Evolutionary conservation across 2,113 vertebrate genomes (phyloP), one percentile per base, ranked within the genome.

Genomic region (Clarias macrocephalus): DNA sequence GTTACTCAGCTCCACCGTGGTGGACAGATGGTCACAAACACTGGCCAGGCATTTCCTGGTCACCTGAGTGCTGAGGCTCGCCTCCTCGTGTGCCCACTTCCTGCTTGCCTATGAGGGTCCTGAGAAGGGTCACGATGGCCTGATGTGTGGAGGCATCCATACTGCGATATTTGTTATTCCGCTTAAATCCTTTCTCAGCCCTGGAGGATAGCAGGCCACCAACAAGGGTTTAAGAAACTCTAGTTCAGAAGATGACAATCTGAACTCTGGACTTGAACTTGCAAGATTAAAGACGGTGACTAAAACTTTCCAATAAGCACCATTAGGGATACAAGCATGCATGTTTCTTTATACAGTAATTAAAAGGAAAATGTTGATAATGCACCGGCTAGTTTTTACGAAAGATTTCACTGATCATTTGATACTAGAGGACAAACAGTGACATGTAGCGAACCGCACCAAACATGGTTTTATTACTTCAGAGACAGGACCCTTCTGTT

Each of bases 101-200:
- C 93, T 93, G 91, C 90, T 89, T 83, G 88, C 87, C 88, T 91
- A 87, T 89, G 48, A 75, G 93, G 94, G 93, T 94, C 93, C 92
- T 94, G 94, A 94, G 92, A 95, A 93, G 94, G 94, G 93, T 95
- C 93, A 90, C 37, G 86, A 72, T 84, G 88, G 89, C 92, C 90
- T 85, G 91, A 91, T 86, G 92, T 16, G 90, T 92, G 86, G 91
- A 90, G 91, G 93, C 92, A 93, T 91, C 91, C 92, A 91, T 92
- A 92, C 89, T 63, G 89, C 0, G 90, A 93, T 95, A 95, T 95
- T 95, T 95, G 94, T 95, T 95, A 93, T 95, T 94, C 94, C 91
- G 91, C 92, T 92, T 93, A 93, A 93, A 91, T 92, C 91, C 87
- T 92, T 86, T 90, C 92, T 91, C 90, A 89, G 90, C 91, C 91